A percentile compares a stretch with the other conserved stretches of the same genome.
Evolutionary conservation across 1,140 invertebrate species (phyloP).

Genomic region (Drosophila busckii): DNA sequence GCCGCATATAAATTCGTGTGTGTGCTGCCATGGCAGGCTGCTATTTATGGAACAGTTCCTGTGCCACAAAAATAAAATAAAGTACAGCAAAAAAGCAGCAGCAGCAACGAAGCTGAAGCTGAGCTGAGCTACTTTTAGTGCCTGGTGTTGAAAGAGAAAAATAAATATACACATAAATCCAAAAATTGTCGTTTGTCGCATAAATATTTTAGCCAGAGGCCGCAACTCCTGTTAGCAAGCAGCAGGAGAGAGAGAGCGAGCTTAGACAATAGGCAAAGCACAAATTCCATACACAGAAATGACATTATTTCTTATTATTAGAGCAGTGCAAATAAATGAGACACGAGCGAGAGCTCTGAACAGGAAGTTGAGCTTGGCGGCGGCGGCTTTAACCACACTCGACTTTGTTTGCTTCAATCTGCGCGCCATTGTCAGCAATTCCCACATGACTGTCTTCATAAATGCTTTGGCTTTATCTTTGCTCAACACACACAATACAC

Average conservation of each 20-base stretch:
- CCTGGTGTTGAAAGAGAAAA: slow-evolving; percentile 5
- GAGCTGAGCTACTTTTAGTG: slow-evolving; percentile 52
- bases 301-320: slow-evolving; percentile 76
- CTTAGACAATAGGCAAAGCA: slow-evolving; percentile 53
- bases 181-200: slow-evolving; percentile 76
- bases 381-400: no score
- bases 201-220: slow-evolving; percentile 67
- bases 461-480: slow-evolving; percentile 73
- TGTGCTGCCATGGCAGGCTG: slow-evolving; percentile 44
- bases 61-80: no score
- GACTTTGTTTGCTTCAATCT: slow-evolving; percentile 35
- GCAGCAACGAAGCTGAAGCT: slow-evolving; percentile 35
- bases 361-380: slow-evolving; percentile 25
- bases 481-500: slow-evolving; percentile 41
- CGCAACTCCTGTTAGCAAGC: slow-evolving; percentile 13
- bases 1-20: slow-evolving; percentile 58
- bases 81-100: slow-evolving; percentile 37
- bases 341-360: slow-evolving; percentile 17
- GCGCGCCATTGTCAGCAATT: slow-evolving; percentile 34
- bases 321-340: slow-evolving; percentile 69
- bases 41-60: slow-evolving; percentile 73
- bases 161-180: slow-evolving; percentile 59
- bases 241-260: no score
- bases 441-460: slow-evolving; percentile 68
- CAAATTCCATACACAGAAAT: slow-evolving; percentile 39